Evolutionary conservation across 2,797 vertebrate genomes (phyloP).

Genomic region (Stomatorhinus walkeri): DNA sequence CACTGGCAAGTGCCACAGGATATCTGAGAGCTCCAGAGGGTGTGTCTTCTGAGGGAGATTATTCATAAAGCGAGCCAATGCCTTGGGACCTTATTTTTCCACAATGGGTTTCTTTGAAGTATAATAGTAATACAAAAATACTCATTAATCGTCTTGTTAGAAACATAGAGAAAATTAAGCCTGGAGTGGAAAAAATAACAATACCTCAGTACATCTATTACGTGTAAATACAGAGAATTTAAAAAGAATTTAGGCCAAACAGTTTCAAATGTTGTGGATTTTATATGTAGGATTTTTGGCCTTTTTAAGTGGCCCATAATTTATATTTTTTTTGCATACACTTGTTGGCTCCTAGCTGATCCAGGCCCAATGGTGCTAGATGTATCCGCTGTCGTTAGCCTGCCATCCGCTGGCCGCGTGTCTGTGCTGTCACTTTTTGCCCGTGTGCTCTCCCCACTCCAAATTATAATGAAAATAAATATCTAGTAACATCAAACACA

Average conservation of each 20-base stretch:
- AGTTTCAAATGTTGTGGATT: background rate
- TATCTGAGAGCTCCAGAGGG: background rate
- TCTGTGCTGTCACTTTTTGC: background rate
- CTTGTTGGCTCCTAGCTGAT: background rate
- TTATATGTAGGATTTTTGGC: background rate
- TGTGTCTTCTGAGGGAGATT: background rate
- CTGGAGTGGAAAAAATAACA: background rate
- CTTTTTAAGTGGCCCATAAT: background rate
- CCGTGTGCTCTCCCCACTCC: background rate
- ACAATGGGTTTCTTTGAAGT: background rate
- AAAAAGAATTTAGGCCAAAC: background rate
- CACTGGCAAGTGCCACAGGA: conserved; percentile 7
- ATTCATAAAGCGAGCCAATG: background rate
- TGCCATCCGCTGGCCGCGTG: background rate
- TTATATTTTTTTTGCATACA: background rate
- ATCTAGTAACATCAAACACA: background rate
- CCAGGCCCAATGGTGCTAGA: background rate
- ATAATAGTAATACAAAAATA: conserved; percentile 7
- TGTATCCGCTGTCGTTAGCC: background rate
- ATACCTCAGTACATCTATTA: background rate
- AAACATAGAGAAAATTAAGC: background rate
- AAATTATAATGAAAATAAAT: background rate
- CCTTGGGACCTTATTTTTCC: background rate
- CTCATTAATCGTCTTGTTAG: background rate
- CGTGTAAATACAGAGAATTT: background rate